Conservation (phyloP, 92 coral and sea anemone genomes). For the Epizoanthus ramosus region DNA sequence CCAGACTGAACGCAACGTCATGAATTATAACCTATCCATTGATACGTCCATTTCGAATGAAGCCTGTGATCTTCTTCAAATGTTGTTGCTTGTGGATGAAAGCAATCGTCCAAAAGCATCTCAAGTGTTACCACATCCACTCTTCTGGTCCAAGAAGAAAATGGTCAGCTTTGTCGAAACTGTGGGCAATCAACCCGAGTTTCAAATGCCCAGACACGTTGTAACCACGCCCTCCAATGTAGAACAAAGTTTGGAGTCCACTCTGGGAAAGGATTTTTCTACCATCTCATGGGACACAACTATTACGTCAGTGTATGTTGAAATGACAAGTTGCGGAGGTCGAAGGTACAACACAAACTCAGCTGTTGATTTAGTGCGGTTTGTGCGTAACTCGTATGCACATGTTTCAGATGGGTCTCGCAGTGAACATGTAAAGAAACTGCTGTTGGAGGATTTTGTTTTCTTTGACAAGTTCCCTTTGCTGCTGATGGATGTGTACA, state of each 20-base stretch:
- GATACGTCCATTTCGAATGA: conserved; percentile 33
- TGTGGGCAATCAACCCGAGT: conserved; percentile 56
- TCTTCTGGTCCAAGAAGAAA: conserved; percentile 54
- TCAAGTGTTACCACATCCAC: conserved; percentile 44
- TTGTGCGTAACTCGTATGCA: conserved; percentile 54
- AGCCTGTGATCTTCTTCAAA: conserved; percentile 34
- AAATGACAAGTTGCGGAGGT: conserved; percentile 33
- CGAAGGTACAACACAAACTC: conserved; percentile 44
- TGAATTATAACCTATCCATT: conserved; percentile 10
- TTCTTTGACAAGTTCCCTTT: conserved; percentile 53
- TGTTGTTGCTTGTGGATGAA: conserved; percentile 36
- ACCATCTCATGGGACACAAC: conserved; percentile 5
- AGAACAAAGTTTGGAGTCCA: conserved; percentile 24
- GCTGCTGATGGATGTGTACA: conserved; percentile 63
- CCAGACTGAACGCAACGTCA: conserved; percentile 47
- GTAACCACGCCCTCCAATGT: conserved; percentile 2
- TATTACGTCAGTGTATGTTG: conserved; percentile 23
- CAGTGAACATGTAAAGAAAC: conserved; percentile 4
- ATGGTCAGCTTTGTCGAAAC: conserved; percentile 43
- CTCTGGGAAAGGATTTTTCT: background rate
- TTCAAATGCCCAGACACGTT: conserved; percentile 2
- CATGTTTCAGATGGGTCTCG: conserved; percentile 49
- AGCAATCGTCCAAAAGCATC: conserved; percentile 41
- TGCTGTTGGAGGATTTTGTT: conserved; percentile 36
- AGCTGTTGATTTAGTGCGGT: conserved; percentile 58